Conservation (phyloP, 2,113 vertebrate genomes). For the Tetraodon nigroviridis region DNA sequence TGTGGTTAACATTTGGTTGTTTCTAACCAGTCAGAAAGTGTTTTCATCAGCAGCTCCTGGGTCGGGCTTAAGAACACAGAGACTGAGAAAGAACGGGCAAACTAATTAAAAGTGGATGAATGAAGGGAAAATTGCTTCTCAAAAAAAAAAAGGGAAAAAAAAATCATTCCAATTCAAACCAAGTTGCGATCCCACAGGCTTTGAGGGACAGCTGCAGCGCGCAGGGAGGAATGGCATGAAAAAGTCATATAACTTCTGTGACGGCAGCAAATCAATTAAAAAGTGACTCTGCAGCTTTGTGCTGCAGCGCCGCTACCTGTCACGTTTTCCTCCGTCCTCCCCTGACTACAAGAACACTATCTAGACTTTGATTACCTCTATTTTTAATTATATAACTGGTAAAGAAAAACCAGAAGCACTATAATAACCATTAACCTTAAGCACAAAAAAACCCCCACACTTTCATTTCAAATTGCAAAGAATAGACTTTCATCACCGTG, state of each 20-base stretch:
- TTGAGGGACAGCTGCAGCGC: not conserved
- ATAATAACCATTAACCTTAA: not conserved
- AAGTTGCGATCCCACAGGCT: conserved; percentile 19
- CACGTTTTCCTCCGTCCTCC: not conserved
- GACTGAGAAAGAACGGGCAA: not conserved
- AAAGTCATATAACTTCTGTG: not conserved
- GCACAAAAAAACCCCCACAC: not conserved
- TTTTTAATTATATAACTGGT: too few species aligned
- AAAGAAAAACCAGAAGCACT: not conserved
- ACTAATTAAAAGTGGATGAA: not conserved
- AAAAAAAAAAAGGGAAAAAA: not conserved
- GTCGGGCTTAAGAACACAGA: not conserved
- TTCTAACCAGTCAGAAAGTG: not conserved
- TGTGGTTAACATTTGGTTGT: too few species aligned
- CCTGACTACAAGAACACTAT: not conserved
- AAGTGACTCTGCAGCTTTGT: conserved; percentile 6
- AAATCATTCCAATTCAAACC: conserved; percentile 35
- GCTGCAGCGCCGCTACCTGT: conserved; percentile 2
- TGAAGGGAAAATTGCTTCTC: not conserved
- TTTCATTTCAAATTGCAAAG: not conserved
- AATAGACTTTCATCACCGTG: not conserved
- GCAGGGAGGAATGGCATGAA: conserved; percentile 1
- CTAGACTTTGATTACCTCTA: too few species aligned
- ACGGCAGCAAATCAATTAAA: conserved; percentile 25
- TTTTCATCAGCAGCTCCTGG: not conserved